Evolutionary conservation across 2,888 invertebrate species (phyloP).

Genomic region (Acronicta alni): DNA sequence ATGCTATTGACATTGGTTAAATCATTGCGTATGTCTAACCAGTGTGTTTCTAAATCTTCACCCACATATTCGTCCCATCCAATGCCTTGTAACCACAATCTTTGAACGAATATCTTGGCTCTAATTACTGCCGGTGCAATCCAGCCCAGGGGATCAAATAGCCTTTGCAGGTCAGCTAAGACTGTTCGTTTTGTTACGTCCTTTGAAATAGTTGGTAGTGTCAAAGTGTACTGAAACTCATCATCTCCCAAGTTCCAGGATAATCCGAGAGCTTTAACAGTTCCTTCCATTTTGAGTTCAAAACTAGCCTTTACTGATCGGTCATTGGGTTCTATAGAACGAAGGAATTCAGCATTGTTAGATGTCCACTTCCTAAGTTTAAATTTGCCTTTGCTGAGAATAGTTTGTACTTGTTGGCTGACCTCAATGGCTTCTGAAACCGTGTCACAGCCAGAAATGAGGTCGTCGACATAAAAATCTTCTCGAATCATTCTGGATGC

Average conservation of each 20-base stretch:
- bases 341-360: conserved; percentile 8
- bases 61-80: conserved; percentile 41
- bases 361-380: conserved; percentile 18
- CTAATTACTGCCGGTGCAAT: conserved; percentile 38
- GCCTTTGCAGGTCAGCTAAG: conserved; percentile 34
- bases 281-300: conserved; percentile 11
- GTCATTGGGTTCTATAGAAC: conserved; percentile 2
- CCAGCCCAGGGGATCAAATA: conserved; percentile 50
- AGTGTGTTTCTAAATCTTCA: conserved; percentile 23
- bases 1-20: conserved; percentile 4
- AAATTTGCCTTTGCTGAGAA: conserved; percentile 12
- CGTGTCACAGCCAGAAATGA: not conserved
- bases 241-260: conserved; percentile 16
- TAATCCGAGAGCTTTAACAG: conserved; percentile 10
- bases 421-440: not conserved
- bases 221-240: conserved; percentile 33
- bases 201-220: not conserved
- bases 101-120: conserved; percentile 45
- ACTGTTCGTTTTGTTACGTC: conserved; percentile 47
- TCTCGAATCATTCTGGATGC: not conserved
- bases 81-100: conserved; percentile 34
- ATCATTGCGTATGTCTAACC: conserved; percentile 15
- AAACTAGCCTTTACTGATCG: conserved; percentile 4
- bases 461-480: conserved; percentile 1
- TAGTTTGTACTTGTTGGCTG: conserved; percentile 1